Percentiles rank a stretch among this genome's conserved stretches.
These are phyloP conservation scores for Phalloptychus januarius DNA, from an alignment of 2,797 vertebrate species.

Conservation along the genomic window DNA sequence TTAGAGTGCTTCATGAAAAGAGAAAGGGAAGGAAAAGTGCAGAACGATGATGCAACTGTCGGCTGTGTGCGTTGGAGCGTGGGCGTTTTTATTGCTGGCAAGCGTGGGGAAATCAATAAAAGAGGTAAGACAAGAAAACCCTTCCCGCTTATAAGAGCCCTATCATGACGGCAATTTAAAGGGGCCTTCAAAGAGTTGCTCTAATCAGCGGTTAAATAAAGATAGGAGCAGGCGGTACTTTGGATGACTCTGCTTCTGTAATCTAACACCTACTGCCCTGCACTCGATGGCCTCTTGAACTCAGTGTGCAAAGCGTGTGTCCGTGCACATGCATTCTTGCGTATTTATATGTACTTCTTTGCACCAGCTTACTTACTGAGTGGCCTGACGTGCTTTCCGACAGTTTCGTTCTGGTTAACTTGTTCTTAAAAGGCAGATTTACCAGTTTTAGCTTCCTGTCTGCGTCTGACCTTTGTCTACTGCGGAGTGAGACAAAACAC, in stretches of 20 bases:
- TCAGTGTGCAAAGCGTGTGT: constrained; percentile 35
- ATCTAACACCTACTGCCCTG: constrained; percentile 78
- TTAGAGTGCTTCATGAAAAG: constrained; percentile 22
- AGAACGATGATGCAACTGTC: constrained; percentile 40
- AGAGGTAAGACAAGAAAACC: constrained; percentile 68
- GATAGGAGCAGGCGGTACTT: constrained; percentile 76
- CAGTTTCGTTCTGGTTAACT: constrained; percentile 68
- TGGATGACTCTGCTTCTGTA: constrained; percentile 75
- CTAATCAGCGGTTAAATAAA: constrained; percentile 80
- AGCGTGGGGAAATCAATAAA: constrained; percentile 78
- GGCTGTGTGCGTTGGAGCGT: constrained; percentile 33
- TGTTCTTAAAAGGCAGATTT: constrained; percentile 68
- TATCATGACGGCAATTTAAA: constrained; percentile 73
- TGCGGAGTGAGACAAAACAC: constrained; percentile 64
- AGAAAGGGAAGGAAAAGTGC: constrained; percentile 24
- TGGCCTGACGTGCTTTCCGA: constrained; percentile 56
- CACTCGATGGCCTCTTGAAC: constrained; percentile 72
- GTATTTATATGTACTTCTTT: constrained; percentile 54
- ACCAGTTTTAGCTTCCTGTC: constrained; percentile 63
- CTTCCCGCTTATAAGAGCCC: constrained; percentile 65
- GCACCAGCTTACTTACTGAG: constrained; percentile 43
- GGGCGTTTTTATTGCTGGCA: constrained; percentile 74
- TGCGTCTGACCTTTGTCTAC: constrained; percentile 64
- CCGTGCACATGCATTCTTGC: constrained; percentile 42
- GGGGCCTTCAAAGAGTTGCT: constrained; percentile 74